Evolutionary conservation across 2,888 invertebrate genomes (phyloP).

Genomic region (Timema cristinae): DNA sequence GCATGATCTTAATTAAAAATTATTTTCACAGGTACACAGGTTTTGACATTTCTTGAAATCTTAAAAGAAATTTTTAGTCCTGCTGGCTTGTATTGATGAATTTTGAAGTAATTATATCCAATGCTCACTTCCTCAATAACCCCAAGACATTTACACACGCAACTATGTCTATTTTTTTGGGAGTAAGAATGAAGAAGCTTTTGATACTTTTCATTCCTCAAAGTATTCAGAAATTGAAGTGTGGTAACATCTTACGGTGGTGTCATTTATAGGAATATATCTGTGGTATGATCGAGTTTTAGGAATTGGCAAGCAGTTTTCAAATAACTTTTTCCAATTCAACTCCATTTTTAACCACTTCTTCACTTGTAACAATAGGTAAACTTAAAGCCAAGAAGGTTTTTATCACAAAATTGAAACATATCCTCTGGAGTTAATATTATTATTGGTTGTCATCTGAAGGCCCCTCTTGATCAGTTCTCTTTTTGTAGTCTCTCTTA

Average conservation of each 20-base stretch:
- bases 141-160: background rate
- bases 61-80: slow-evolving; percentile 5
- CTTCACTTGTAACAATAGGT: background rate
- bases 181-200: background rate
- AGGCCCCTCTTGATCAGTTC: slow-evolving; percentile 10
- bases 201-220: background rate
- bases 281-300: background rate
- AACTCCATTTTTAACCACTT: background rate
- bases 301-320: background rate
- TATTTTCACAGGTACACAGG: slow-evolving; percentile 6
- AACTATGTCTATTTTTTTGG: background rate
- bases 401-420: slow-evolving; percentile 8
- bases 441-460: slow-evolving; percentile 8
- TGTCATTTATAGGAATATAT: slow-evolving; percentile 3
- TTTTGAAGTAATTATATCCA: background rate
- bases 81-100: background rate
- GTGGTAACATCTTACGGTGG: background rate
- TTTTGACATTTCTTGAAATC: slow-evolving; percentile 6
- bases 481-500: slow-evolving; percentile 1
- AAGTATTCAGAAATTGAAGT: slow-evolving; percentile 5
- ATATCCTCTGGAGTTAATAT: background rate
- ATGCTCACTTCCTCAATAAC: slow-evolving; percentile 10
- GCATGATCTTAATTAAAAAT: background rate
- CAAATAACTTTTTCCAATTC: background rate
- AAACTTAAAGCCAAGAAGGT: background rate